These are phyloP conservation scores for Anniella stebbinsi DNA, from an alignment of 2,797 vertebrate species.

Conservation along the genomic window DNA sequence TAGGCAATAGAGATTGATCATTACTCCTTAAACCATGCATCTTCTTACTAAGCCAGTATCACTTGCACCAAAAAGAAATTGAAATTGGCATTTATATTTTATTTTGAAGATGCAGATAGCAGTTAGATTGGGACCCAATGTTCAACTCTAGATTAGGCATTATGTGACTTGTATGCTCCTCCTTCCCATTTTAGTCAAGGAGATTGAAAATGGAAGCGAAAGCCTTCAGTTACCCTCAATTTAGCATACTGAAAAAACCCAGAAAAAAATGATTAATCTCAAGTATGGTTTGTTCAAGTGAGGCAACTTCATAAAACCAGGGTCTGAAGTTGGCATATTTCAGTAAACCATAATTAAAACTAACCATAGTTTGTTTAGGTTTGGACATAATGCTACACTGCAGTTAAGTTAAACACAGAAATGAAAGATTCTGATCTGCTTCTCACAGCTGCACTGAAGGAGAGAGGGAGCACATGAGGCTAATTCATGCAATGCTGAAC, in stretches of 20 bases:
- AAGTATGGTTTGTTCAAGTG: background rate
- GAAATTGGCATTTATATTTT: background rate
- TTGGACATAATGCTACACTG: background rate
- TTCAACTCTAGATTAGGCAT: background rate
- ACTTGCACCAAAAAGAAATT: conserved; percentile 15
- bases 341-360: background rate
- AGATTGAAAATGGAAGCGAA: background rate
- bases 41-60: background rate
- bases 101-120: background rate
- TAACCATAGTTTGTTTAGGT: background rate
- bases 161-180: background rate
- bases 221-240: background rate
- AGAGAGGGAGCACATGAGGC: background rate
- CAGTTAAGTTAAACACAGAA: background rate
- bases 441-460: too few species aligned
- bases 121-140: background rate
- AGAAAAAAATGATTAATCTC: background rate
- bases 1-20: conserved; percentile 48
- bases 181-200: background rate
- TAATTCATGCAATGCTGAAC: background rate
- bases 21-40: conserved; percentile 49
- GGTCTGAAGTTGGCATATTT: background rate
- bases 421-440: background rate
- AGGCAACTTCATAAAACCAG: background rate
- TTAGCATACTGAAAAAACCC: background rate